Percentiles rank a stretch among this genome's conserved stretches.
Evolutionary conservation across 1,140 invertebrate genomes (phyloP).

Genomic region (Drosophila kohkoa): DNA sequence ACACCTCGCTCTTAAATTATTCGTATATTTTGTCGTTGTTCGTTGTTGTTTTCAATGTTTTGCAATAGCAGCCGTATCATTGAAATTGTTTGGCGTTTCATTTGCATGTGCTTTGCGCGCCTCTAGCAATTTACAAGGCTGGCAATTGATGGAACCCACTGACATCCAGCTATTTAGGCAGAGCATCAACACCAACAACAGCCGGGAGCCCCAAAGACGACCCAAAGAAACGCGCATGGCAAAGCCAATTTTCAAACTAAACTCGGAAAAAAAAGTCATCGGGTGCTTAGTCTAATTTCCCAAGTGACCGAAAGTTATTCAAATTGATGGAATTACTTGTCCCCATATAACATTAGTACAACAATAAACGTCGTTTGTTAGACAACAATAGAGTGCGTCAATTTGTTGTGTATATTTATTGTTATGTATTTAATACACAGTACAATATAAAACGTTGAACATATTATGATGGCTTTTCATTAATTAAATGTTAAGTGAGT

Average conservation of each 20-base stretch:
- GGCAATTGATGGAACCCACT: slow-evolving; percentile 63
- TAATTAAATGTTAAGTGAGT: slow-evolving; percentile 54
- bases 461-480: slow-evolving; percentile 39
- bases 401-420: slow-evolving; percentile 37
- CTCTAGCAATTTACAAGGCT: slow-evolving; percentile 72
- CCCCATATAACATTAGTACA: not conserved
- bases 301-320: slow-evolving; percentile 53
- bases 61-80: slow-evolving; percentile 25
- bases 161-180: slow-evolving; percentile 23
- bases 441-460: slow-evolving; percentile 32
- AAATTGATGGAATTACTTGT: slow-evolving; percentile 63
- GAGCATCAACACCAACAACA: slow-evolving; percentile 35
- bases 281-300: slow-evolving; percentile 63
- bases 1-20: not conserved
- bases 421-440: not conserved
- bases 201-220: slow-evolving; percentile 1
- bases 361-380: slow-evolving; percentile 22
- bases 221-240: slow-evolving; percentile 49
- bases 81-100: slow-evolving; percentile 44
- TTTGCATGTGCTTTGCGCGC: slow-evolving; percentile 67
- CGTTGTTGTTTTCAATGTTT: slow-evolving; percentile 20
- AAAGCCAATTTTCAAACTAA: slow-evolving; percentile 59
- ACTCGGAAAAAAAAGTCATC: slow-evolving; percentile 22
- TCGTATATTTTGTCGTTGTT: not conserved
- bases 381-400: slow-evolving; percentile 32